Percentiles rank a stretch among this genome's conserved stretches.
Conservation (phyloP, 2,888 invertebrate species). For the Chesias legatella region DNA sequence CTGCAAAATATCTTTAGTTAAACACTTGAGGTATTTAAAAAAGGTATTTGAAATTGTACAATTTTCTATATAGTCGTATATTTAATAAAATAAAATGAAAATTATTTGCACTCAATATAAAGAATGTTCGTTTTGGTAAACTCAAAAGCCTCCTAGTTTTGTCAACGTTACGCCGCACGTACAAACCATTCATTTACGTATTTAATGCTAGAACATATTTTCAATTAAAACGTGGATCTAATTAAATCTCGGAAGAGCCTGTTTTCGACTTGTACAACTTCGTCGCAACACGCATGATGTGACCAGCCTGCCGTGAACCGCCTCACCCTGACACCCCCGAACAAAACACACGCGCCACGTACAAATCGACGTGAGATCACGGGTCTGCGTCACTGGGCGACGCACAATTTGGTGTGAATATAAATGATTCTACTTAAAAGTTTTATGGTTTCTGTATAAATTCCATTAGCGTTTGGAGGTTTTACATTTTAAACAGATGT, state of each 20-base stretch:
- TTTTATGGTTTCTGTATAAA: conserved; percentile 71
- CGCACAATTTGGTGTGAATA: conserved; percentile 57
- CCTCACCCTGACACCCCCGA: conserved; percentile 19
- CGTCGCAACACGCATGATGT: conserved; percentile 48
- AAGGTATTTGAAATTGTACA: no score
- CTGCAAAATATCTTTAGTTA: no score
- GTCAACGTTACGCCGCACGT: conserved; percentile 38
- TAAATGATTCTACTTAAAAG: conserved; percentile 72
- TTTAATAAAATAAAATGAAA: no score
- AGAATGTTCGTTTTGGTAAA: no score
- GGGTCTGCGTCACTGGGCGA: conserved; percentile 42
- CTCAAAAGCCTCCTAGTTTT: background rate
- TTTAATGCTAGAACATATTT: conserved; percentile 63
- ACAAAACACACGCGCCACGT: conserved; percentile 13
- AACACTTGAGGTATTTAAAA: no score
- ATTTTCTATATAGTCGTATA: no score
- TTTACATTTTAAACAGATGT: conserved; percentile 69
- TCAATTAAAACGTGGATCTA: conserved; percentile 61
- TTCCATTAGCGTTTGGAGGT: conserved; percentile 69
- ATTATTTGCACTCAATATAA: no score
- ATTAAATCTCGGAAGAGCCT: conserved; percentile 66
- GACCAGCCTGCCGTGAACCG: conserved; percentile 41
- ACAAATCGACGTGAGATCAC: conserved; percentile 27
- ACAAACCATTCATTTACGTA: conserved; percentile 54
- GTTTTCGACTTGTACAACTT: conserved; percentile 61